Base-by-base conservation (phyloP, 2,797 vertebrate species). In the Nannoperca obscura region DNA sequence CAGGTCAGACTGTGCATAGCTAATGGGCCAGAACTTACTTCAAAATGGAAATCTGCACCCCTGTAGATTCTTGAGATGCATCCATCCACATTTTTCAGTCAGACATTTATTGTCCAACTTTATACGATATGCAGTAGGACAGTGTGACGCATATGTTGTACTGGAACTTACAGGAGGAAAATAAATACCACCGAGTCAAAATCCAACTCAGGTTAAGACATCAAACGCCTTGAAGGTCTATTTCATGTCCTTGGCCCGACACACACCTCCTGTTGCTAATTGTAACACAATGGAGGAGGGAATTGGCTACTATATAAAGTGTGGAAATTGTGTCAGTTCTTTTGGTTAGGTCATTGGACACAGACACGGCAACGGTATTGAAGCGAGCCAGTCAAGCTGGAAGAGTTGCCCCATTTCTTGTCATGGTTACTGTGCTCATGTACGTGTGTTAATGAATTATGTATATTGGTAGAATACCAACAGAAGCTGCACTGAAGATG, bases 391-490 rank as follows among this genome's bases (percentile, higher is more conserved):
- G 73, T 86, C 76, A 76, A 65, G 71, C 78, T 77, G 44, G 73
- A 85, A 82, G 69, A 86, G 80, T 59, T 76, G 75, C 65, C 82
- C 86, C 85, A 84, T 74, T 93, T 93, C 69, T 82, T 67, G 49
- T 71, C 70, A 66, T 54, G 62, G 50, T 66, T 58, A 53, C 66
- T 67, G 40, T 82, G 55, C 78, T 76, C 72, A 70, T 76, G 60
- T 64, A 80, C 69, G 62, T 84, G 82, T 67, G 66, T 89, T 72
- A 60, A 94, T 93, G 81, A 94, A 94, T 94, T 89, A 93, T 93
- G 82, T 59, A 93, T 89, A 89, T 88, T 89, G 88, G 94, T 89
- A 88, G 86, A 88, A 90, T 92, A 86, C 83, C 81, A 86, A 76
- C 88, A 88, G 85, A 70, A 92, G 85, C 55, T 84, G 36, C 36